Base-by-base conservation (phyloP, 1,140 invertebrate species). In the Megathymus violae region DNA sequence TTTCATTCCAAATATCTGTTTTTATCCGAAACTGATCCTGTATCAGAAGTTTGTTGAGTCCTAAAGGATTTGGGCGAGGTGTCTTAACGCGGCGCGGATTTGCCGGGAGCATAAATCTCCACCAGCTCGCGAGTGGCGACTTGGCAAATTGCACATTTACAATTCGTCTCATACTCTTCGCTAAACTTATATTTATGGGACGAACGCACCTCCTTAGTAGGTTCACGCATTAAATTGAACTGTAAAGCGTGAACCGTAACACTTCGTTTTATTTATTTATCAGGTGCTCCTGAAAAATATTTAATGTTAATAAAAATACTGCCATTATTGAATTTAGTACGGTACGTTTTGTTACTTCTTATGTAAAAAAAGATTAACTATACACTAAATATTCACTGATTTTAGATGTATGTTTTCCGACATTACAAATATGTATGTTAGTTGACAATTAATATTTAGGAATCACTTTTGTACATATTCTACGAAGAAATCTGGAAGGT, bases 121-220 rank as follows among this genome's bases (percentile, higher is more conserved):
- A 15, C 54, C 50, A 44, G 27, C 22, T 65, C 38, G 52, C 34
- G 67, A 67, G 62, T 67, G 71, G 61, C 64, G 65, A 79, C 48
- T 80, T 78, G 52, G 71, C 62, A 85, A 82, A 85, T 85, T 76
- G 76, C 66, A 59, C 82, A 82, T 85, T 85, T 82, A 75, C 76
- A 76, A 84, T 82, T 77, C 82, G 76, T 56, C 68, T 76, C 79
- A 78, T 71, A 75, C 66, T 63, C 64, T 58, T 16, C 46, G 40
- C 59, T 64, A 71, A 77, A 83, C 74, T 80, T 69, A 78, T 80
- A 85, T 85, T 85, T 85, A 85, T 81, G 75, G 75, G 47, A 10
- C 15, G 61, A 62, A 78, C 78, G 78, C 70, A 73, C 68, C 67
- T 64, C 64, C 62, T 64, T n/a, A n/a, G n/a, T 34, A 50, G 38